Base-by-base conservation (phyloP, 2,888 invertebrate genomes). In the Ochropleura leucogaster region DNA sequence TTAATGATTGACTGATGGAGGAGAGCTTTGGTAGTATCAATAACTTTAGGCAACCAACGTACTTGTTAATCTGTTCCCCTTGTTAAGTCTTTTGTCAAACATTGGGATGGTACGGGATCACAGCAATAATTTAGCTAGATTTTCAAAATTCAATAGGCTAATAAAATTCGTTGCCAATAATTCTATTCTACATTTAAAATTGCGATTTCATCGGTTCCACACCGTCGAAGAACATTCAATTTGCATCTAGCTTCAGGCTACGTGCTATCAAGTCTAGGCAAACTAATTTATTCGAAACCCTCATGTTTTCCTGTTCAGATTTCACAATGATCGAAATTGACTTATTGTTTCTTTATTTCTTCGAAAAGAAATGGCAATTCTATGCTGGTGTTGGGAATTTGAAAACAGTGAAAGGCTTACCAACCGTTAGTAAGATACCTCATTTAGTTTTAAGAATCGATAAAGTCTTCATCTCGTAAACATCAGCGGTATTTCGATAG, bases 401-500 rank as follows among this genome's bases (percentile, higher is more conserved):
- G 9, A 40, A 44, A 63, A 51, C 5, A 30, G 68, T 68, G 53
- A 53, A 7, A 70, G 59, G 53, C 53, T 12, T 16, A 7, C 30
- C 16, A 78, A 57, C 72, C 46, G 30, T 47, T 65, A 10, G 3
- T 44, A 44, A 4, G 14, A 53, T 30, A 16, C 47, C 16, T 40
- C 9, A 20, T 14, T 47, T 4, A 20, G 49, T 40, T 66, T 16
- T 9, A 49, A 46, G 47, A 44, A 59, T 68, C 55, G 46, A 62
- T 64, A 69, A 70, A 72, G 68, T 63, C 10, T 64, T 53, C 3
- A 14, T 49, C 40, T 51, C 57, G 4, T 59, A 68, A 72, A 65
- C 40, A 51, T 30, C 46, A 71, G 53, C 14, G 40, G 51, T 60
- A 72, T 67, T 68, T 72, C 18, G 30, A 79, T 79, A 46, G 66